Evolutionary conservation across 2,888 invertebrate genomes (phyloP), one percentile per base, ranked within the genome.

Genomic region (Dione juno): DNA sequence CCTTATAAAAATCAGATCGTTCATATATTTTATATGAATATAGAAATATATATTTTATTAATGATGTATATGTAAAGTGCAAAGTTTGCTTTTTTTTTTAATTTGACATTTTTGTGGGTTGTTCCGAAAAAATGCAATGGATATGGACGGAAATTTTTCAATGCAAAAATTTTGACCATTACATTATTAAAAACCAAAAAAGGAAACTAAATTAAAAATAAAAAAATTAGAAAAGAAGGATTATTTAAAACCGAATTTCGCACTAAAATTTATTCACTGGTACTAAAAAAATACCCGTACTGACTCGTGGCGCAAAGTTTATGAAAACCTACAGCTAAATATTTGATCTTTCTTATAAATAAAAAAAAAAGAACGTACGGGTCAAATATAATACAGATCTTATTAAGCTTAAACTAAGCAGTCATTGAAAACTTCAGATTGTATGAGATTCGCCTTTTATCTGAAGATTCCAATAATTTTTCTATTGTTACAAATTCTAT

Each of bases 351-450:
- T 68, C 69, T 37, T 70, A 68, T 70, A 76, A 75, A 71, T 74
- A 74, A 80, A 79, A 77, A 79, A 50, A 64, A 65, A 61, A 50
- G 53, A 69, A 74, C 71, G 75, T 74, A 75, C 76, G 75, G 75
- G 76, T 69, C 71, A 70, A 76, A 75, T 52, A 72, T 43, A 81
- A 79, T 82, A 84, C 91, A 91, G 90, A 91, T 90, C 90, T 88
- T 76, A 61, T 61, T 69, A 76, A 74, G 77, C 74, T 77, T 77
- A 84, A 80, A 78, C 76, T 81, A 83, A 80, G 77, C 90, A 90
- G 90, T 92, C 92, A 93, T 92, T 92, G 92, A 88, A 90, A 88
- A 79, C 89, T 92, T 92, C 90, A 91, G 91, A 92, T 87, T 81
- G 57, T 73, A 80, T 89, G 92, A 91, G 92, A 91, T 93, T 91